Evolutionary conservation across 2,113 vertebrate species (phyloP).

Genomic region (Alectura lathami): DNA sequence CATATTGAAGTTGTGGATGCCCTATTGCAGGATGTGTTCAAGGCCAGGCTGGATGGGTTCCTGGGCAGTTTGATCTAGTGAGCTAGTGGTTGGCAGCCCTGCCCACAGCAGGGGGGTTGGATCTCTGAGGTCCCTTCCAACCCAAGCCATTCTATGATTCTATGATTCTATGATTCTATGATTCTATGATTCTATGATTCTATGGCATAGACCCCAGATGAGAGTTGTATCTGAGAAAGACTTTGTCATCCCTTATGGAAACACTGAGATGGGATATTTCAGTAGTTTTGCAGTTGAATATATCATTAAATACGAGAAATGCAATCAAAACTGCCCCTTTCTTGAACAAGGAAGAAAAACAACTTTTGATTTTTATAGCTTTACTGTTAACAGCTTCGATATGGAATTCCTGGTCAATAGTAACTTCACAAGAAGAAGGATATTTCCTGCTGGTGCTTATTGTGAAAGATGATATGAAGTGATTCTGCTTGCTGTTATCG

Average conservation of each 20-base stretch:
- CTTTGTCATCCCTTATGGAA: background rate
- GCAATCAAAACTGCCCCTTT: background rate
- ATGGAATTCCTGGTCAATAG: background rate
- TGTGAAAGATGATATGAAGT: background rate
- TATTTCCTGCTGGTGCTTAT: background rate
- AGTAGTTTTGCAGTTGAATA: background rate
- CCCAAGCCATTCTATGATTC: no score
- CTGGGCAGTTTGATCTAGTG: no score
- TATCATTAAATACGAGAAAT: background rate
- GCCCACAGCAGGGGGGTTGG: no score
- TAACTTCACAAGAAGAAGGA: background rate
- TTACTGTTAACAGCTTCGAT: background rate
- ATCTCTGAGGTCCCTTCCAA: no score
- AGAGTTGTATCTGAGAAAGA: background rate
- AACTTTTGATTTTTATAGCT: background rate
- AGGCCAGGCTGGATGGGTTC: no score
- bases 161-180: no score
- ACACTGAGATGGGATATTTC: background rate
- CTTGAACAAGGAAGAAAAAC: background rate
- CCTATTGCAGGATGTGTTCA: no score
- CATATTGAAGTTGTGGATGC: background rate
- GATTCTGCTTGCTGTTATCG: background rate
- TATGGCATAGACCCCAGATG: background rate
- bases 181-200: no score
- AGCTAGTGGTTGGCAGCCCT: no score